Percentiles rank a stretch among this genome's conserved stretches.
Conservation (phyloP, 2,888 invertebrate species). For the Drosophila fulvimacula region DNA sequence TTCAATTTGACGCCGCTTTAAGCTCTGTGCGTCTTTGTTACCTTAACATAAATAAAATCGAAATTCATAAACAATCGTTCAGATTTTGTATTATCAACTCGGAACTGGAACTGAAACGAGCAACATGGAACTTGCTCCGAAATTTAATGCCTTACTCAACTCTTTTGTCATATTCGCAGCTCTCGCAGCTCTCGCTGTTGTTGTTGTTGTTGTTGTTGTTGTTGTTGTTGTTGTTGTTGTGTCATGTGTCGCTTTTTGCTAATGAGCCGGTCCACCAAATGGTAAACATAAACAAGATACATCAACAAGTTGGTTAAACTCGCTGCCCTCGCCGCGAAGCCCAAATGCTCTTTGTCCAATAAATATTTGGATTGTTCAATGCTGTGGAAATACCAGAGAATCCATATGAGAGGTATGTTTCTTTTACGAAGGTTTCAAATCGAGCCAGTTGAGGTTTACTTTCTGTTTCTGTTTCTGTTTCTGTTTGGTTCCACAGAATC, state of each 20-base stretch:
- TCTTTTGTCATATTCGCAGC: conserved; percentile 6
- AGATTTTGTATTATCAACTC: conserved; percentile 14
- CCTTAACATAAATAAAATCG: conserved; percentile 62
- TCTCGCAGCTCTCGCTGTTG: no score
- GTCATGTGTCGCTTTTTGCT: conserved; percentile 62
- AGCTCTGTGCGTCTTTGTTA: conserved; percentile 46
- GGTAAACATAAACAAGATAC: conserved; percentile 32
- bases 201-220: conserved; percentile 17
- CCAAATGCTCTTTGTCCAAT: conserved; percentile 39
- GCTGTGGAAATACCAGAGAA: neutral
- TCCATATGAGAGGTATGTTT: neutral
- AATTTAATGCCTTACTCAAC: conserved; percentile 45
- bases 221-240: conserved; percentile 42
- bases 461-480: neutral
- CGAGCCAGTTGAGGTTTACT: neutral
- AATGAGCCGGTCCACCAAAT: conserved; percentile 59
- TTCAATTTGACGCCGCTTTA: conserved; percentile 69
- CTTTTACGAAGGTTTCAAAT: neutral
- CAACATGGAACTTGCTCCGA: conserved; percentile 34
- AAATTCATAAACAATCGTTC: conserved; percentile 42
- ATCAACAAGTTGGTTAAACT: conserved; percentile 50
- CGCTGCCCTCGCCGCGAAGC: conserved; percentile 14
- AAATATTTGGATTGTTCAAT: conserved; percentile 41
- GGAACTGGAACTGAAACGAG: conserved; percentile 10
- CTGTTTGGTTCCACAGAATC: neutral